Evolutionary conservation across 2,888 invertebrate genomes (phyloP), one percentile per base, ranked within the genome.

Genomic region (Selenia dentaria): DNA sequence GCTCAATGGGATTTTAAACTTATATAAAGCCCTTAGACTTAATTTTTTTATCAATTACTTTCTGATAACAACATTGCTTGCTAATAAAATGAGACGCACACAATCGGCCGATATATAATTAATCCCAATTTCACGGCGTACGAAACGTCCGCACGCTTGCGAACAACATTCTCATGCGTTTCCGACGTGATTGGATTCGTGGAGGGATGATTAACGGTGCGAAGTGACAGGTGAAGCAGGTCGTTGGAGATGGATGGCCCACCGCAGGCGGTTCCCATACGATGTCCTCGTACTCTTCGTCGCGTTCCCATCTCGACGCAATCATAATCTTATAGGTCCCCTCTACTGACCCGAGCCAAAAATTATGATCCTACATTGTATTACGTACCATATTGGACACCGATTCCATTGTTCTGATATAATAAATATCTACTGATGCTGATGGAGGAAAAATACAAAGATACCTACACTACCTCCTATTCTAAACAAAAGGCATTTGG

Each of bases 211-310:
- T 78, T 75, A 75, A 75, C 74, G 65, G 70, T 51, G 67, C 52
- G 54, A 60, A 68, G 56, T 69, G 77, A 76, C 77, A 71, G 71
- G 65, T 64, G 71, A 61, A 50, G 55, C 57, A 55, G 60, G 54
- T 51, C 54, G 62, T 53, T 52, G 52, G 61, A 37, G 37, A 83
- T 67, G 67, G 66, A 79, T 73, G 64, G 74, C 68, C 70, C 78
- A 74, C 84, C 84, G 75, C 76, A 62, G 82, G 84, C 87, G 77
- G 51, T 84, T 87, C 85, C 67, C 84, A 84, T 78, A 64, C 68
- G 51, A 57, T 54, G 61, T 36, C 39, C 39, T 39, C 35, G n/a
- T 5, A 34, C 29, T n/a, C 24, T 24, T 32, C 55, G 66, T 51
- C 62, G 53, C 53, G 63, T 72, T 72, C 70, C 65, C 74, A 72